Base-by-base conservation (phyloP, 2,113 vertebrate species). In the Dolichotis patagonum region DNA sequence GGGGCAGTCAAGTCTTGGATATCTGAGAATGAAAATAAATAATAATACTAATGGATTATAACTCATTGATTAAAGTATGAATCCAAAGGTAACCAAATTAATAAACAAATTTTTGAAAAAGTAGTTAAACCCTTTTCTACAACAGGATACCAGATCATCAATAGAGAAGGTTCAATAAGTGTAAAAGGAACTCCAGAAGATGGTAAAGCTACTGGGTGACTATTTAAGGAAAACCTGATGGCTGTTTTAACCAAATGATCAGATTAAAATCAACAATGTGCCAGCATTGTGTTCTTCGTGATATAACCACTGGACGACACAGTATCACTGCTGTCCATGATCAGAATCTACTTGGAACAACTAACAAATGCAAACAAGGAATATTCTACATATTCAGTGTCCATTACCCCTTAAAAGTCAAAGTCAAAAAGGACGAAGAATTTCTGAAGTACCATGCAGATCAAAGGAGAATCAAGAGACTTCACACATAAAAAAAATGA, bases 41-140 rank as follows among this genome's bases (percentile, higher is more conserved):
- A 88, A 63, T 35, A 22, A 65, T 43, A 14, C 30, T 41, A 84
- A 58, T 85, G 35, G 14, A 30, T 67, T 56, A 13, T 60, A 56
- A 67, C 0, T 0, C 2, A 46, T 16, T 43, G 30, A 84, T 52
- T 95, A 84, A 92, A 63, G 32, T 90, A 81, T 17, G 3, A 82
- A 38, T 75, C 8, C 5, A 69, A 83, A 63, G 2, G 8, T 78
- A n/a, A 69, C 43, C 58, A 63, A 80, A 43, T 87, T 46, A 90
- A 65, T 90, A 35, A 92, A 71, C 75, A 58, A 78, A 93, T 87
- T 58, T 58, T 67, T 81, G 20, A 12, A 3, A 91, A 24, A 80
- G 9, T 75, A 43, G 30, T 41, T 13, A 67, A 75, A 17, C 5
- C 16, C 13, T 92, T 95, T 24, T 7, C 22, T 62, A 85, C 1